A percentile compares a stretch with the other conserved stretches of the same genome.
Conservation (phyloP, 2,797 vertebrate species). For the Onychomys arenicola region DNA sequence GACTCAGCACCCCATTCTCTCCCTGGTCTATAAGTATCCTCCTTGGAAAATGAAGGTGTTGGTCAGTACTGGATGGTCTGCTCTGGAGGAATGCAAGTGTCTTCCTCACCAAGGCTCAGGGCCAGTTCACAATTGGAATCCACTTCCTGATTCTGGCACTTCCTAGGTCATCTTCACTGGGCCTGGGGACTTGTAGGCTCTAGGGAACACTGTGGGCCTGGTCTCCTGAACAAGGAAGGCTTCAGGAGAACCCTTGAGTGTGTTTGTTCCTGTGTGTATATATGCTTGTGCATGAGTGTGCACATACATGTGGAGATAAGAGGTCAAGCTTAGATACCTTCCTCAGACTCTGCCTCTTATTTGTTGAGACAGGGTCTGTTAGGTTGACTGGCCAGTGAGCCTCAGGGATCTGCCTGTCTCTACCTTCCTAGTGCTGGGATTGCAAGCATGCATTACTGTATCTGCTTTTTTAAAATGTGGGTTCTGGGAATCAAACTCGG, state of each 20-base stretch:
- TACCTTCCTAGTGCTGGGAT: not conserved
- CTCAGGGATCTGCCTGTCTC: no score
- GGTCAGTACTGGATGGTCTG: not conserved
- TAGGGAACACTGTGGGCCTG: not conserved
- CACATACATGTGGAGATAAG: no score
- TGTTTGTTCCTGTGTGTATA: not conserved
- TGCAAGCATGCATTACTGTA: not conserved
- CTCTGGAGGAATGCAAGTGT: not conserved
- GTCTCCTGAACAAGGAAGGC: not conserved
- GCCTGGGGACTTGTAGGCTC: not conserved
- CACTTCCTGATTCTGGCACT: not conserved
- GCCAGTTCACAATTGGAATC: not conserved
- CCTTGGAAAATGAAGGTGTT: not conserved
- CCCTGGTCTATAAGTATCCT: not conserved
- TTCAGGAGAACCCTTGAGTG: not conserved
- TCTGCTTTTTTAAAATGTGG: not conserved
- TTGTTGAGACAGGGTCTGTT: not conserved
- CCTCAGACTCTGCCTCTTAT: not conserved
- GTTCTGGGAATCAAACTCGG: not conserved
- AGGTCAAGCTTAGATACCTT: not conserved
- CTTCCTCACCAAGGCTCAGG: not conserved
- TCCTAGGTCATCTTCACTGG: not conserved
- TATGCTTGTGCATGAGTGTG: not conserved
- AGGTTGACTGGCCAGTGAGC: not conserved
- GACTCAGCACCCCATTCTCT: not conserved